Conservation (phyloP, 2,113 vertebrate genomes). For the Percopsis transmontana region DNA sequence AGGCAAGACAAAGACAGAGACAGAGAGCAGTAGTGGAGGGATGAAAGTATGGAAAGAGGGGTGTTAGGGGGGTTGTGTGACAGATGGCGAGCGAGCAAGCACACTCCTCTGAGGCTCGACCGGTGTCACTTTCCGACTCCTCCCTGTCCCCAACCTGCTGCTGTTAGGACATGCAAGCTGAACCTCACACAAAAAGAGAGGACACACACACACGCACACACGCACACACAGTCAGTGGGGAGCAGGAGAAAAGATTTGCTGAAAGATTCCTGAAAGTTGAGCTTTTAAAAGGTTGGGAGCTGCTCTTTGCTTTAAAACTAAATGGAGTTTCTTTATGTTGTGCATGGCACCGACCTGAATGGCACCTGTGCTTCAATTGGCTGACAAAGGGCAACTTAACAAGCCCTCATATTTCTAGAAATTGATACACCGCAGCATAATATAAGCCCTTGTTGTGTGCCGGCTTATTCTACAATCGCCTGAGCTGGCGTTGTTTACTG, state of each 20-base stretch:
- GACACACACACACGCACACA: slow-evolving; percentile 46
- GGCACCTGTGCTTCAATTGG: slow-evolving; percentile 64
- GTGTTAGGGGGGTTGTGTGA: slow-evolving; percentile 30
- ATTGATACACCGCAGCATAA: slow-evolving; percentile 36
- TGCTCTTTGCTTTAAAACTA: slow-evolving; percentile 65
- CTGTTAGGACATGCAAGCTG: slow-evolving; percentile 67
- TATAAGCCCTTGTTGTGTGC: slow-evolving; percentile 31
- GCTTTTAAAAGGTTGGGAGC: slow-evolving; percentile 78
- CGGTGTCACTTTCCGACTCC: slow-evolving; percentile 76
- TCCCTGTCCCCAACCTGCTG: slow-evolving; percentile 69
- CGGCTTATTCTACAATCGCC: slow-evolving; percentile 20
- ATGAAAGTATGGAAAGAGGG: not conserved
- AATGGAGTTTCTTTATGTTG: slow-evolving; percentile 67
- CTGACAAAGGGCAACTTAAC: slow-evolving; percentile 58
- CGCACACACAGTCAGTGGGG: slow-evolving; percentile 55
- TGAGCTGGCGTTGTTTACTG: slow-evolving; percentile 12
- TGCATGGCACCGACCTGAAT: slow-evolving; percentile 61
- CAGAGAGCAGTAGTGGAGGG: slow-evolving; percentile 19
- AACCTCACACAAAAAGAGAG: slow-evolving; percentile 54
- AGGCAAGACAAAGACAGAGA: slow-evolving; percentile 26
- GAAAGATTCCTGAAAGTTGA: slow-evolving; percentile 80
- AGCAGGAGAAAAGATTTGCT: slow-evolving; percentile 75
- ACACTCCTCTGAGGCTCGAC: slow-evolving; percentile 62
- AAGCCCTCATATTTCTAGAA: slow-evolving; percentile 51
- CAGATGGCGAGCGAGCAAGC: slow-evolving; percentile 75